Conservation (phyloP, 2,797 vertebrate species). For the Peromyscus nudipes region DNA sequence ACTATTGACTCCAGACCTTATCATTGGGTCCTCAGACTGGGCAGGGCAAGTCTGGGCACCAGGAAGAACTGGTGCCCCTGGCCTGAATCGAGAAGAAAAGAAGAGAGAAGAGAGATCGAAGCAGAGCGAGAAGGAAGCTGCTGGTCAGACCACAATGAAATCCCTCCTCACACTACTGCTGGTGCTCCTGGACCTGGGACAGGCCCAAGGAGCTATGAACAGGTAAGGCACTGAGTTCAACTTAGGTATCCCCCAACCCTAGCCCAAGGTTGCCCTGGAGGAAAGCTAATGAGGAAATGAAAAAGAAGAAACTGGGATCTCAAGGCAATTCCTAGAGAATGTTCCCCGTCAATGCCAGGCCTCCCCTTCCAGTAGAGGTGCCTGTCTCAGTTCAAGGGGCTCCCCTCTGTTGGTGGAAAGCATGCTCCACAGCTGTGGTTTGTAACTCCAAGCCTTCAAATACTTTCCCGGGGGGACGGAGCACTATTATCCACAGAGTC, state of each 20-base stretch:
- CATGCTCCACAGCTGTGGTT: background rate
- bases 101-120: fast-evolving
- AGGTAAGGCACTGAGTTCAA: slow-evolving; percentile 82
- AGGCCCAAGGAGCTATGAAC: slow-evolving; percentile 62
- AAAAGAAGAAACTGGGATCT: background rate
- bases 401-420: background rate
- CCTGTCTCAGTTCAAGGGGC: background rate
- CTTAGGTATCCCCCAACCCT: no score
- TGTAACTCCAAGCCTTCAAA: background rate
- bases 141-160: slow-evolving; percentile 75
- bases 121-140: background rate
- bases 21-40: slow-evolving; percentile 68
- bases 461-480: background rate
- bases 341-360: background rate
- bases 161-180: slow-evolving; percentile 70
- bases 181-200: slow-evolving; percentile 71
- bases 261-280: background rate
- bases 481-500: background rate
- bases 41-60: slow-evolving; percentile 66
- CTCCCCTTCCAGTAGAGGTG: background rate
- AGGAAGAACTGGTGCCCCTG: background rate
- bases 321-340: background rate
- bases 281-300: background rate
- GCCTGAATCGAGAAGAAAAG: background rate
- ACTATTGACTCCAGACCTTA: slow-evolving; percentile 72